Evolutionary conservation across 1,140 invertebrate genomes (phyloP), one percentile per base, ranked within the genome.

Genomic region (Cydia strobilella): DNA sequence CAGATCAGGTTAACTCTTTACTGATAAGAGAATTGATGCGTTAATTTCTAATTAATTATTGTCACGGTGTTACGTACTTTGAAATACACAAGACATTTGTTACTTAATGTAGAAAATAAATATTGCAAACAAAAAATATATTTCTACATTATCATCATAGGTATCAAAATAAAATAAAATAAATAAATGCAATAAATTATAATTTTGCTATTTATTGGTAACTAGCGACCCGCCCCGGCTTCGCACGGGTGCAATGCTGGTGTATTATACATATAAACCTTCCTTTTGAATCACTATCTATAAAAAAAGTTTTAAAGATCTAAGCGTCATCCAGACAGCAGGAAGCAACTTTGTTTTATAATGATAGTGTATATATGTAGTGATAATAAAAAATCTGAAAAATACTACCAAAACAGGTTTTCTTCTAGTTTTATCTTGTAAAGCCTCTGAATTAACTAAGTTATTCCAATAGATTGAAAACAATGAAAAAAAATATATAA

Each of bases 361-460:
- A n/a, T n/a, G n/a, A n/a, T n/a, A n/a, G n/a, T n/a, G n/a, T n/a
- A n/a, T n/a, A n/a, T n/a, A n/a, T n/a, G n/a, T n/a, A n/a, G n/a
- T 12, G 13, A 15, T 15, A 15, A 7, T 9, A 15, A 48, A 48
- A 15, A 15, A 15, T 48, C 12, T 4, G 45, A 48, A 4, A 15
- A 13, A 48, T 3, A 45, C 42, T 15, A 45, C 42, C 74, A 13
- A 59, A 77, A 75, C 71, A 59, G 27, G 31, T 42, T 71, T 20
- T 35, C 42, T 42, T 45, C 31, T 39, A 69, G 31, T 45, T 31
- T 74, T 69, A 15, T 48, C 12, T 48, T 48, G 42, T 45, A 48
- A 13, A 48, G 7, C 45, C 45, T 15, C 12, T 48, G 15, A 13
- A 48, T 15, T 2, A 4, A 48, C 15, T 15, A 48, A 48, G 45